Base-by-base conservation (phyloP, 2,113 vertebrate genomes). In the Cromileptes altivelis region DNA sequence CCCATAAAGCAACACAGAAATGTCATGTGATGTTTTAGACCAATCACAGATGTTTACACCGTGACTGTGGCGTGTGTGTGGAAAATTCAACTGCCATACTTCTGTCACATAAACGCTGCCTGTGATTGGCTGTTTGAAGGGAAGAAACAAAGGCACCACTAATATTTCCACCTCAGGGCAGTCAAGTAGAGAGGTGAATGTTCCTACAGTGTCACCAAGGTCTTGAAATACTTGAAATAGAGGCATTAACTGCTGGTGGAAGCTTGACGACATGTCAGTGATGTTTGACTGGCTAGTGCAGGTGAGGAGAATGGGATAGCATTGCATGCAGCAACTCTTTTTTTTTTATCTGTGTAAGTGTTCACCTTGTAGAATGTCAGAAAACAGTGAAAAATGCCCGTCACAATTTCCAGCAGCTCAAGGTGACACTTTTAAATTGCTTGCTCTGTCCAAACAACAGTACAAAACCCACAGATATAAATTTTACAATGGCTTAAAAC, bases 1-100 rank as follows among this genome's bases (percentile, higher is more conserved):
- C 61, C 27, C 2, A 10, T 15, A 55, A 80, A 7, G 21, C 14
- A 37, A 6, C 12, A 11, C 64, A 57, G 37, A 42, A 65, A 8
- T 4, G 23, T 53, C 78, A 57, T 81, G 69, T 75, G 64, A 75
- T 42, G 2, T 72, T 72, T 62, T 63, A 19, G 30, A 58, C 75
- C 74, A 79, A 33, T 68, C 37, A 64, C 57, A 75, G 23, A 23
- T 57, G 30, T 52, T 55, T 25, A 65, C 27, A 50, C 60, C 21
- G 33, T 47, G 25, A 65, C 0, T 15, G 40, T 10, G 15, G 23
- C 4, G 4, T 37, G 27, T 72, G 47, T 30, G 30, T 76, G 69
- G 56, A 84, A 77, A 70, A 63, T 57, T 57, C 37, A 56, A 21
- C 33, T 19, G 1, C 25, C 19, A 15, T 61, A 25, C n/a, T 57